Conservation (phyloP, 2,113 vertebrate genomes). For the Miniopterus natalensis region DNA sequence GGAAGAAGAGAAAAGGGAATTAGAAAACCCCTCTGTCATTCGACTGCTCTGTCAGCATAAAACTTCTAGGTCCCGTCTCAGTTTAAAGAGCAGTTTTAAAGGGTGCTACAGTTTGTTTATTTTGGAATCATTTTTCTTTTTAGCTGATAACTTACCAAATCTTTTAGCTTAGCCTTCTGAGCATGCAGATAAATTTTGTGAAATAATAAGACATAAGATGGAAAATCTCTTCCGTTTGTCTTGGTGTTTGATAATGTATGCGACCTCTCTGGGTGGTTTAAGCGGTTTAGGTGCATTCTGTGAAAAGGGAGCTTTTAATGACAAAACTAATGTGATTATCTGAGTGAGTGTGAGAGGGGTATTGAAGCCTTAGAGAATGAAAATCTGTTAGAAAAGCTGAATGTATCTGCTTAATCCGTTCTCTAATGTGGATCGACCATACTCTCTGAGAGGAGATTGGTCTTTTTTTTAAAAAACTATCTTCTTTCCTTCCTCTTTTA, state of each 20-base stretch:
- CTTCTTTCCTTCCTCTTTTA: constrained; percentile 70
- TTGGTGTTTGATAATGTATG: constrained; percentile 87
- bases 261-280: constrained; percentile 93
- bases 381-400: constrained; percentile 92
- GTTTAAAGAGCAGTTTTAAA: constrained; percentile 50
- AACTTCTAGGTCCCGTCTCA: constrained; percentile 37
- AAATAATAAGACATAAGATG: constrained; percentile 84
- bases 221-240: constrained; percentile 85
- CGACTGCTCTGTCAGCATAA: constrained; percentile 52
- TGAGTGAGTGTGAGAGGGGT: constrained; percentile 90
- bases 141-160: constrained; percentile 19
- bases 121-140: constrained; percentile 49
- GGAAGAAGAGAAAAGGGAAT: constrained; percentile 64
- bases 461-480: constrained; percentile 79
- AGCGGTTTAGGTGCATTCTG: constrained; percentile 91
- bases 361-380: constrained; percentile 90
- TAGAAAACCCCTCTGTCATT: constrained; percentile 49
- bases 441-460: constrained; percentile 87
- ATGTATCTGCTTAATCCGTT: constrained; percentile 93
- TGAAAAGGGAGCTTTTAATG: constrained; percentile 91
- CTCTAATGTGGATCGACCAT: constrained; percentile 91
- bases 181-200: constrained; percentile 55
- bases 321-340: constrained; percentile 98
- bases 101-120: constrained; percentile 10
- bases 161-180: constrained; percentile 55